Percentiles rank a stretch among this genome's conserved stretches.
These are phyloP conservation scores for Atherix ibis DNA, from an alignment of 2,888 invertebrate genomes.

Conservation along the genomic window DNA sequence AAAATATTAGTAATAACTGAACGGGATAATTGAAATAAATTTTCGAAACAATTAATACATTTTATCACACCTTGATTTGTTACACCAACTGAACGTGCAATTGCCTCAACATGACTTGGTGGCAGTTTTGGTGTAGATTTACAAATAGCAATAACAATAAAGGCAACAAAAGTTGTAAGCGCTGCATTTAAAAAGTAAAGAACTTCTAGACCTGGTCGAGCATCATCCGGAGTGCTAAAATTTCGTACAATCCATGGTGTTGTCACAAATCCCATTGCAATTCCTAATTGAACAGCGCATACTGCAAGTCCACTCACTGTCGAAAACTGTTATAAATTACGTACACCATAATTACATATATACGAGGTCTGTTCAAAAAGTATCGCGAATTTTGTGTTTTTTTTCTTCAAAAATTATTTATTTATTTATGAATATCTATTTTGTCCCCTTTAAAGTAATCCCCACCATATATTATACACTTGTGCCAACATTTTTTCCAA, in stretches of 20 bases:
- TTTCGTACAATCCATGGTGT: slow-evolving; percentile 42
- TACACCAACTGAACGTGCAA: slow-evolving; percentile 15
- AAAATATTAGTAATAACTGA: too few relatives aligned
- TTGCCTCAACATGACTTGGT: slow-evolving; percentile 38
- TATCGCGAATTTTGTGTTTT: not conserved
- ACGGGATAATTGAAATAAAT: too few relatives aligned
- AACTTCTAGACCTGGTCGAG: slow-evolving; percentile 29
- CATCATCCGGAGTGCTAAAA: slow-evolving; percentile 30
- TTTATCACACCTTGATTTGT: slow-evolving; percentile 11
- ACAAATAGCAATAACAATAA: slow-evolving; percentile 41
- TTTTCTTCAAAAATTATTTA: not conserved
- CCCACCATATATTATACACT: too few relatives aligned
- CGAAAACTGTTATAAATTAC: slow-evolving; percentile 28
- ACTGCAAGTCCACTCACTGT: slow-evolving; percentile 57
- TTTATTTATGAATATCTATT: too few relatives aligned
- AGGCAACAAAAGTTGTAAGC: slow-evolving; percentile 39
- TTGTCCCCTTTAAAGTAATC: too few relatives aligned
- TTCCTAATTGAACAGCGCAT: slow-evolving; percentile 57
- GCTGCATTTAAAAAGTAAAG: slow-evolving; percentile 23
- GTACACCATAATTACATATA: not conserved
- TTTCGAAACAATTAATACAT: too few relatives aligned
- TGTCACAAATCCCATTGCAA: slow-evolving; percentile 52
- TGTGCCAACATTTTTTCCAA: too few relatives aligned
- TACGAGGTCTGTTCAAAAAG: too few relatives aligned
- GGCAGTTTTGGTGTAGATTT: slow-evolving; percentile 36